Base-by-base conservation (phyloP, 2,113 vertebrate species). In the Nannospalax galili region DNA sequence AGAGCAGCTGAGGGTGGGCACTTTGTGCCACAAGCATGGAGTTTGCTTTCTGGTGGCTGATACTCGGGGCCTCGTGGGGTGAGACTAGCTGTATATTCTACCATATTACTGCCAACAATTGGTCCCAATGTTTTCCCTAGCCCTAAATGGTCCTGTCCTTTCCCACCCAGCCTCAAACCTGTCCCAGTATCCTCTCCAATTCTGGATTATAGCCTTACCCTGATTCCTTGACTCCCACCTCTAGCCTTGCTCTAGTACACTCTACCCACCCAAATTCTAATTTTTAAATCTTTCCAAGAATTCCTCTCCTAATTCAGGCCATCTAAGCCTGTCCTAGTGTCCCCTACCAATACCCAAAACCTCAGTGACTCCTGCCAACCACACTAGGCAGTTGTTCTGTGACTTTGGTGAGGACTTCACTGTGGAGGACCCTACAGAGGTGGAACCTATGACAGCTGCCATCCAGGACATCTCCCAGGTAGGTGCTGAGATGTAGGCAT, bases 31-130 rank as follows among this genome's bases (percentile, higher is more conserved):
- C 86, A 90, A 95, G 9, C 93, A 2, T 0, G 90, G 97, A 77
- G 98, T 99, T 94, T 98, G 95, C 96, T 99, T 99, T 62, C 97
- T 99, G 32, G 98, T 99, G 48, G 99, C 98, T 2, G 98, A 99
- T 32, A 97, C 99, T 73, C 99, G 98, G 95, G 99, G 99, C 26
- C 98, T 99, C 26, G 99, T 98, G 19, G 99, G 99, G 99, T 99
- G 97, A 98, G 19, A 10, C 72, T 37, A 2, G 40, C 70, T 42
- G 12, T 67, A 58, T 30, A 67, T 60, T 56, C 77, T 65, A 24
- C 32, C 74, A n/a, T 14, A 30, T 64, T 35, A 22, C 30, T 35
- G 60, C 48, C 60, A 45, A 40, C 7, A 26, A 4, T 32, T 4
- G 7, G 22, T 67, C 60, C 42, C 75, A 37, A 22, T 40, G 69